phyloP scores from a whole-genome alignment of 2,888 invertebrate genomes.

The Heliconius charithonia region DNA sequence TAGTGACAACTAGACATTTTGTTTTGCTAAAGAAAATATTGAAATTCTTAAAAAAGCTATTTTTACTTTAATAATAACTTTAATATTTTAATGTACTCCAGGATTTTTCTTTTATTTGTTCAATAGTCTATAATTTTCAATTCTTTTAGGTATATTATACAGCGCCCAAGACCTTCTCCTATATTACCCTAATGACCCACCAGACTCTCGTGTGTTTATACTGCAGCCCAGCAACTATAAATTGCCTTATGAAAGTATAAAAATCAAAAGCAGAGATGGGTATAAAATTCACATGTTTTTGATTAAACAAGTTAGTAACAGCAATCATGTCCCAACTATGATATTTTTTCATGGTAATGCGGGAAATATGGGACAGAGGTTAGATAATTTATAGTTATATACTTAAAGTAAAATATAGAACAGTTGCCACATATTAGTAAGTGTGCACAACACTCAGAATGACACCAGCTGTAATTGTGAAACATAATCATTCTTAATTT shows the following conservation, averaged over 20 bases:
- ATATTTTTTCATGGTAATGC: conserved; percentile 98
- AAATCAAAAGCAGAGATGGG: conserved; percentile 87
- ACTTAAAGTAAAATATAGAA: neutral
- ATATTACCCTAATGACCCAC: conserved; percentile 95
- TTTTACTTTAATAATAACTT: neutral
- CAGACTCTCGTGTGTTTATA: conserved; percentile 94
- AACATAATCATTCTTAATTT: neutral
- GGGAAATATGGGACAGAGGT: conserved; percentile 97
- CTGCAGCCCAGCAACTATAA: conserved; percentile 93
- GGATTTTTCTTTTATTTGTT: neutral
- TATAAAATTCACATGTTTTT: conserved; percentile 91
- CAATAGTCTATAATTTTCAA: neutral
- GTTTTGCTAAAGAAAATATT: neutral
- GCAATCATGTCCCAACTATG: conserved; percentile 90
- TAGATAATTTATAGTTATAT: conserved; percentile 36
- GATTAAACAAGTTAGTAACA: conserved; percentile 88
- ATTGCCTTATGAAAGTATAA: conserved; percentile 93
- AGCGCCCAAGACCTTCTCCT: conserved; percentile 93
- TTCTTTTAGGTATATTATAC: conserved; percentile 88
- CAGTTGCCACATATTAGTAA: too few relatives aligned
- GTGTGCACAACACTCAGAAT: too few relatives aligned
- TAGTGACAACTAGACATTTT: neutral
- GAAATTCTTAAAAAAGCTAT: neutral
- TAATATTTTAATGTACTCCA: neutral
- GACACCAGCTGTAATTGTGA: too few relatives aligned